A percentile compares a stretch with the other conserved stretches of the same genome.
These are phyloP conservation scores for Phenacoccus solenopsis DNA, from an alignment of 1,140 invertebrate genomes.

Conservation along the genomic window DNA sequence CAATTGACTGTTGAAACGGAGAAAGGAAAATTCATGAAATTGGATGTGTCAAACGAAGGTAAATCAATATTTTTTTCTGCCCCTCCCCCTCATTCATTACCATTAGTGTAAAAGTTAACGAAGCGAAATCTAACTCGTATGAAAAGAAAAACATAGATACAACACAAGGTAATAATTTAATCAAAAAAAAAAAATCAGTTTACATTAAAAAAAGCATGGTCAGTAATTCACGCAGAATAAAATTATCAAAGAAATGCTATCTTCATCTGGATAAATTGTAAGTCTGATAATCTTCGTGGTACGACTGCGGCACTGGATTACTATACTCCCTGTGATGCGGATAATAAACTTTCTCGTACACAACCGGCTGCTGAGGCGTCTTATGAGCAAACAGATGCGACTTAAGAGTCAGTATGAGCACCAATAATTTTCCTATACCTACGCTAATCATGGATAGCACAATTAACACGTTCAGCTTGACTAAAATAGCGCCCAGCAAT, in stretches of 20 bases:
- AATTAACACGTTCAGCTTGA: conserved; percentile 11
- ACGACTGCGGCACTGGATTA: background rate
- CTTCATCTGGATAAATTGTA: background rate
- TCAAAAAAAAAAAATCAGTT: background rate
- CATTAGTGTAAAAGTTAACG: too few relatives aligned
- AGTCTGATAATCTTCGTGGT: background rate
- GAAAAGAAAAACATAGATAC: too few relatives aligned
- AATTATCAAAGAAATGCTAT: background rate
- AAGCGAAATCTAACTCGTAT: too few relatives aligned
- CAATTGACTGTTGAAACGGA: conserved; percentile 38
- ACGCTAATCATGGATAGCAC: conserved; percentile 12
- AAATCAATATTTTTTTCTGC: conserved; percentile 28
- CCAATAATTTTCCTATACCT: conserved; percentile 18
- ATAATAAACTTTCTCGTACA: background rate
- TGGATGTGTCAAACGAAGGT: conserved; percentile 56
- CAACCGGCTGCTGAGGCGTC: background rate
- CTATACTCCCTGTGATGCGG: background rate
- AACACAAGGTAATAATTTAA: background rate
- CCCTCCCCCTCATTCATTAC: background rate
- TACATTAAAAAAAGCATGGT: too few relatives aligned
- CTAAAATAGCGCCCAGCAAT: conserved; percentile 18
- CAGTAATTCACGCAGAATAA: too few relatives aligned
- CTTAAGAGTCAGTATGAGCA: background rate
- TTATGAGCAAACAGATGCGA: background rate
- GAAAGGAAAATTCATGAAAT: conserved; percentile 34